Evolutionary conservation across 2,113 vertebrate genomes (phyloP).

Genomic region (Platysteira castanea): DNA sequence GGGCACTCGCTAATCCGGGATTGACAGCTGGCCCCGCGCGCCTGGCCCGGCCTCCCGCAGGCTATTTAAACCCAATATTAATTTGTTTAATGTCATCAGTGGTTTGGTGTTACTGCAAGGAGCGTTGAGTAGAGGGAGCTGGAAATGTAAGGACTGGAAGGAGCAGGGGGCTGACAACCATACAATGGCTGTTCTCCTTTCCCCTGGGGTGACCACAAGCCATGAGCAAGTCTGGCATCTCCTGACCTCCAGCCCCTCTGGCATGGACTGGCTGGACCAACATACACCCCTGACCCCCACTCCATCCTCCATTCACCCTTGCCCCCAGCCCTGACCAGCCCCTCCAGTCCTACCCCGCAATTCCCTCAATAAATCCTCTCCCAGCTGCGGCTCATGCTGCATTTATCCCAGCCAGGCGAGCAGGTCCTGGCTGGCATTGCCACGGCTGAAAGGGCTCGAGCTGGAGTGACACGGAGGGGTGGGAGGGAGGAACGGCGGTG

Average conservation of each 20-base stretch:
- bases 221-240: not conserved
- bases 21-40: conserved; percentile 22
- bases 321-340: not conserved
- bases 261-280: rapidly evolving
- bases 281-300: rapidly evolving
- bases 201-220: not conserved
- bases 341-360: not conserved
- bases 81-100: conserved; percentile 54
- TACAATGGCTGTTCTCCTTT: not conserved
- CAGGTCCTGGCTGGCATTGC: not conserved
- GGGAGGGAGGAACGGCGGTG: not conserved
- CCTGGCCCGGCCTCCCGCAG: conserved; percentile 9
- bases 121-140: not conserved
- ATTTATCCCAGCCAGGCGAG: not conserved
- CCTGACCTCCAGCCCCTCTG: not conserved
- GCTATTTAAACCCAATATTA: conserved; percentile 55
- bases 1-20: conserved; percentile 1
- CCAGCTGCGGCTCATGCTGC: not conserved
- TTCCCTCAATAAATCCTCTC: not conserved
- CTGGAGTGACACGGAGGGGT: not conserved
- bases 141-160: not conserved
- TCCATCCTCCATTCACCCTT: not conserved
- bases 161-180: not conserved
- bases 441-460: rapidly evolving
- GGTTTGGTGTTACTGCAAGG: not conserved